Percentiles rank a stretch among this genome's conserved stretches.
Evolutionary conservation across 2,888 invertebrate species (phyloP).

Genomic region (Drosophila infuscata): DNA sequence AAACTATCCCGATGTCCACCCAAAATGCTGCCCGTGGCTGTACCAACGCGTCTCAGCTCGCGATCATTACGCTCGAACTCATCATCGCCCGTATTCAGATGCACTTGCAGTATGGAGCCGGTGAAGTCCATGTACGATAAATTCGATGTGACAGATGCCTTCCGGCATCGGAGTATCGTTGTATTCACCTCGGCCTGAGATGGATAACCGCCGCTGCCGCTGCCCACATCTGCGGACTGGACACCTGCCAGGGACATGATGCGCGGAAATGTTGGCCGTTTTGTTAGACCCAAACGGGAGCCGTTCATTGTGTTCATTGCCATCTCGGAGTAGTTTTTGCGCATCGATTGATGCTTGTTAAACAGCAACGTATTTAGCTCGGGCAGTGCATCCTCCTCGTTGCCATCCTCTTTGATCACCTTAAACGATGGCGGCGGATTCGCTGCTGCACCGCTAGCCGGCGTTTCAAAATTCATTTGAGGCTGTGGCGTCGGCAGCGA

Average conservation of each 20-base stretch:
- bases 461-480: slow-evolving; percentile 32
- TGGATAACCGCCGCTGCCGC: slow-evolving; percentile 77
- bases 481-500: slow-evolving; percentile 72
- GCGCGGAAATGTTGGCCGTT: slow-evolving; percentile 84
- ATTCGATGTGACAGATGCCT: slow-evolving; percentile 90
- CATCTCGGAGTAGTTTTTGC: slow-evolving; percentile 85
- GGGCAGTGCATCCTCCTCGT: slow-evolving; percentile 86
- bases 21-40: slow-evolving; percentile 80
- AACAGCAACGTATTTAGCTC: slow-evolving; percentile 84
- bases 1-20: slow-evolving; percentile 83
- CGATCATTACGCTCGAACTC: slow-evolving; percentile 84
- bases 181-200: slow-evolving; percentile 86
- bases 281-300: slow-evolving; percentile 80
- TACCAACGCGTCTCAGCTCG: slow-evolving; percentile 83
- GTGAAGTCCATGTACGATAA: slow-evolving; percentile 91
- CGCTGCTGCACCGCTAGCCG: slow-evolving; percentile 31
- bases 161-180: slow-evolving; percentile 86
- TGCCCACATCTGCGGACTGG: slow-evolving; percentile 73
- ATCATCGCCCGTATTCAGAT: slow-evolving; percentile 87
- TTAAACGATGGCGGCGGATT: slow-evolving; percentile 87
- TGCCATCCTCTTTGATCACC: slow-evolving; percentile 88
- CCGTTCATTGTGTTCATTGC: slow-evolving; percentile 84
- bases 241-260: slow-evolving; percentile 84
- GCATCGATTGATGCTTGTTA: slow-evolving; percentile 82
- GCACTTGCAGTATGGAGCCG: slow-evolving; percentile 90